Evolutionary conservation across 1,140 invertebrate species (phyloP).

Genomic region (Drosophila oshimai): DNA sequence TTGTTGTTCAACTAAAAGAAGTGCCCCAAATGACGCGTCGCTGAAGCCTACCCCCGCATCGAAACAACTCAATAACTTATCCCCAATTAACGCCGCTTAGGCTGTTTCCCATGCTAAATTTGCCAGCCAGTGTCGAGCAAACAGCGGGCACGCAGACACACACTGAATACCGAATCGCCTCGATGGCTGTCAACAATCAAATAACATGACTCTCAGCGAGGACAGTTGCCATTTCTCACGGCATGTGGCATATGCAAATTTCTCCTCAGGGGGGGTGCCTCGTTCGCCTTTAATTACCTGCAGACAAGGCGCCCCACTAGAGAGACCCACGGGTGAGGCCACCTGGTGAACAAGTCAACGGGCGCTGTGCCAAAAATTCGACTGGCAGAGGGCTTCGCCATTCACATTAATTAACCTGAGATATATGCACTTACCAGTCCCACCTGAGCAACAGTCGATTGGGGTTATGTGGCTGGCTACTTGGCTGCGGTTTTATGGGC

Average conservation of each 20-base stretch:
- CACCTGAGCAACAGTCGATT: conserved; percentile 29
- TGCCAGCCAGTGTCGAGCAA: conserved; percentile 16
- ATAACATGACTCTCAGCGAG: conserved; percentile 61
- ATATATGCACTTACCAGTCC: conserved; percentile 15
- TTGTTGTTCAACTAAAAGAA: not conserved
- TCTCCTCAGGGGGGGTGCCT: conserved; percentile 28
- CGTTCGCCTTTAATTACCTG: conserved; percentile 70
- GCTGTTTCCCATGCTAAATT: conserved; percentile 23
- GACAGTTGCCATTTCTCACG: conserved; percentile 73
- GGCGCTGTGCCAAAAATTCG: conserved; percentile 62
- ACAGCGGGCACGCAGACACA: conserved; percentile 3
- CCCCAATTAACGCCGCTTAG: conserved; percentile 43
- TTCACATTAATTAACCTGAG: conserved; percentile 59
- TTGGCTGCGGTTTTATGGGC: conserved; percentile 3
- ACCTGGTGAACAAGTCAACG: conserved; percentile 61
- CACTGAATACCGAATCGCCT: not conserved
- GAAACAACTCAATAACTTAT: conserved; percentile 31
- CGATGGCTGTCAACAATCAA: conserved; percentile 67
- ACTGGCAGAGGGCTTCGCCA: conserved; percentile 7
- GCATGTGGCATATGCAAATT: conserved; percentile 69
- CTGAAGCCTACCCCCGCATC: not conserved
- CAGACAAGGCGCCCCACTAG: conserved; percentile 50
- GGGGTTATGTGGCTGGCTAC: conserved; percentile 6
- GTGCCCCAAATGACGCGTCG: conserved; percentile 1
- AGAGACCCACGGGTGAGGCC: conserved; percentile 4